Base-by-base conservation (phyloP, 1,140 invertebrate species). In the Meloidogyne chitwoodi region DNA sequence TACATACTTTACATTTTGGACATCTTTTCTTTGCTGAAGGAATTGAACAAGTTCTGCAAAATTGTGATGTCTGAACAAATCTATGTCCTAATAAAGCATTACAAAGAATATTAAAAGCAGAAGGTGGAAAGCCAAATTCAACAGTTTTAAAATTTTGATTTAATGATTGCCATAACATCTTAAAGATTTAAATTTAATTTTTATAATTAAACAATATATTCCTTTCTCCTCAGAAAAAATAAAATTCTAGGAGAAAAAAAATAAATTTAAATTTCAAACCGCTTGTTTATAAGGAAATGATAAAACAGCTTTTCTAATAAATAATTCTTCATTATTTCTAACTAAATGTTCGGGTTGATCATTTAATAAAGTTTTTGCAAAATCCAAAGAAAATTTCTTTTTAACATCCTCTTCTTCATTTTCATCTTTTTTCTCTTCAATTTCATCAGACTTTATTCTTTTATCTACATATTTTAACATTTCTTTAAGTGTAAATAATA, bases 1-100 rank as follows among this genome's bases (percentile, higher is more conserved):
- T n/a, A n/a, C n/a, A n/a, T 56, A 91, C 91, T 90, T 95, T 95
- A 88, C 95, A 98, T 86, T 93, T 93, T n/a, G 93, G 92, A 88
- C 96, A 98, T 88, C 94, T 94, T 85, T 95, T 96, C 11, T 91
- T 90, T 10, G 93, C 93, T 81, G 93, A 92, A 74, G 93, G 92
- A 83, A 95, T 92, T 0, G 93, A 92, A 88, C 96, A 99, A 0
- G 94, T 93, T 34, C 91, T 90, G 88, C 96, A 99, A 70, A 91
- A 90, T 34, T 91, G 89, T 11, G 92, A 89, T 61, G 88, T 91
- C 84, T 93, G 93, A 56, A 91, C 91, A 0, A 92, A 92, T 83
- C 92, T 72, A 74, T 87, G 88, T 11, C 95, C 95, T 88, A 96
- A 96, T 24, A 98, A 92, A 12, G 92, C 92, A 64, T 92, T 91